Conservation (phyloP, 2,888 invertebrate species). For the Sarcophaga rosellei region DNA sequence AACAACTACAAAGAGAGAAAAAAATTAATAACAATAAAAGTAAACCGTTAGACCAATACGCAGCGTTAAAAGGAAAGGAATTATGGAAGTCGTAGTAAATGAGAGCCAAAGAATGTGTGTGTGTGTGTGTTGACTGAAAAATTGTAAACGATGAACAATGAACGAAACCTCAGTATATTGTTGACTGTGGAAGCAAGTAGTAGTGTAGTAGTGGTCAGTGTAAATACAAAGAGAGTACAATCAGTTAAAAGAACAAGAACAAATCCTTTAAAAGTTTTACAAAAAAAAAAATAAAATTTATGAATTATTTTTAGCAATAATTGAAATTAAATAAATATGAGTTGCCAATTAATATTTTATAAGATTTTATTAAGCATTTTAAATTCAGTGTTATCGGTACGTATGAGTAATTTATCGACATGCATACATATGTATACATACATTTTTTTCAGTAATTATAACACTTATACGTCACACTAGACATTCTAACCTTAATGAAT, state of each 20-base stretch:
- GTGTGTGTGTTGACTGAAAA: slow-evolving; percentile 7
- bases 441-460: neutral
- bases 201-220: slow-evolving; percentile 47
- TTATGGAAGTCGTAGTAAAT: neutral
- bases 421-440: neutral
- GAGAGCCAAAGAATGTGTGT: neutral
- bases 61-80: slow-evolving; percentile 34
- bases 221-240: slow-evolving; percentile 20
- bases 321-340: slow-evolving; percentile 70
- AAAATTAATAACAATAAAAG: slow-evolving; percentile 44
- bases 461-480: neutral
- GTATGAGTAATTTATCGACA: slow-evolving; percentile 71
- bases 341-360: slow-evolving; percentile 74
- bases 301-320: neutral
- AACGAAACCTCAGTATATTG: slow-evolving; percentile 60
- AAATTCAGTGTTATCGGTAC: slow-evolving; percentile 77
- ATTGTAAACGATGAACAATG: slow-evolving; percentile 3
- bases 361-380: slow-evolving; percentile 74
- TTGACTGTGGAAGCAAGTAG: slow-evolving; percentile 66
- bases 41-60: slow-evolving; percentile 23
- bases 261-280: neutral
- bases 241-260: neutral
- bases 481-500: neutral
- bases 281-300: slow-evolving; percentile 16
- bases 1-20: slow-evolving; percentile 41